Evolutionary conservation across 2,113 vertebrate species (phyloP).

Genomic region (Anser brachyrhynchus): DNA sequence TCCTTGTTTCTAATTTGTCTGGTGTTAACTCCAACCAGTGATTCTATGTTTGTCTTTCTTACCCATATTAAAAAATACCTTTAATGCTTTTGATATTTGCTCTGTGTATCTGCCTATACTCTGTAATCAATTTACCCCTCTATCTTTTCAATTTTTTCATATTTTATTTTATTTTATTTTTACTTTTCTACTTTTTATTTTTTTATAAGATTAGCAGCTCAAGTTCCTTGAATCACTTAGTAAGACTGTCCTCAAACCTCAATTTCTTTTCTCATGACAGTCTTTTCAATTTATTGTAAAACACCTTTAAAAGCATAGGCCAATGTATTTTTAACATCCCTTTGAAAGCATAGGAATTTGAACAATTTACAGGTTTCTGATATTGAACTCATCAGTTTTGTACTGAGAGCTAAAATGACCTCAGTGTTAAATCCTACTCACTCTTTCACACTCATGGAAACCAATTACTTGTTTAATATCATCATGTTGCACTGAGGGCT

Average conservation of each 20-base stretch:
- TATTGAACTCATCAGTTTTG: background rate
- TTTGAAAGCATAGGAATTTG: background rate
- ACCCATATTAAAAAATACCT: background rate
- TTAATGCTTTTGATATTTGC: conserved; percentile 4
- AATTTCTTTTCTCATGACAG: background rate
- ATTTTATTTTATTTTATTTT: background rate
- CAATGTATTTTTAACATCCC: conserved; percentile 2
- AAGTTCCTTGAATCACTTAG: background rate
- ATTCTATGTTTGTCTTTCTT: background rate
- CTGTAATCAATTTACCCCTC: background rate
- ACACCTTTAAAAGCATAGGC: background rate
- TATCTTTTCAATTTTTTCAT: background rate
- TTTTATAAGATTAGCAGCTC: background rate
- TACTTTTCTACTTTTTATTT: background rate
- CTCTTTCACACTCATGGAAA: background rate
- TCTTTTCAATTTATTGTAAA: background rate
- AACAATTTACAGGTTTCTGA: background rate
- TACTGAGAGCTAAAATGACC: background rate
- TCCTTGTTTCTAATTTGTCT: conserved; percentile 39
- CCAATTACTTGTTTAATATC: background rate
- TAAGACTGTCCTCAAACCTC: background rate
- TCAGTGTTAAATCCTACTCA: background rate
- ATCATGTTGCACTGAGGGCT: background rate
- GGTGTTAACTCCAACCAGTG: background rate
- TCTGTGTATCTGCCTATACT: background rate